Evolutionary conservation across 2,888 invertebrate species (phyloP).

Genomic region (Euzetes globulus): DNA sequence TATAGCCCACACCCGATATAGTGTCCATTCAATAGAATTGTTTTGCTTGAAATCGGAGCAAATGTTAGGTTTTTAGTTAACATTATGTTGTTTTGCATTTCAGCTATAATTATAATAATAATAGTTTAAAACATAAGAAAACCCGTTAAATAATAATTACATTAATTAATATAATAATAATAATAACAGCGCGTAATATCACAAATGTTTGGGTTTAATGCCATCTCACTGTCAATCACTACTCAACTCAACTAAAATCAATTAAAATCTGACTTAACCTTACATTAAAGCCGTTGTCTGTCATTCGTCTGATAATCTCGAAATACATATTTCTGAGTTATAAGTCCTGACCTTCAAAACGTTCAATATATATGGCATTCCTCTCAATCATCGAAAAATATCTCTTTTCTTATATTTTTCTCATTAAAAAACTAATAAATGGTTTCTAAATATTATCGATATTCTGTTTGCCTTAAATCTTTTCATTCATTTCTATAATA

Average conservation of each 20-base stretch:
- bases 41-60: neutral
- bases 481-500: neutral
- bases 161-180: neutral
- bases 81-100: slow-evolving; percentile 18
- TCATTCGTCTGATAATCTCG: no score
- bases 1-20: slow-evolving; percentile 10
- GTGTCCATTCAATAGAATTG: slow-evolving; percentile 3
- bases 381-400: slow-evolving; percentile 10
- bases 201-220: slow-evolving; percentile 28
- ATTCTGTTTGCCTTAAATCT: neutral
- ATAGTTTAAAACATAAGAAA: neutral
- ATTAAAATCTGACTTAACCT: neutral
- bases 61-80: slow-evolving; percentile 5
- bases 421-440: slow-evolving; percentile 18
- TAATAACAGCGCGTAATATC: slow-evolving; percentile 27
- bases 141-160: slow-evolving; percentile 7
- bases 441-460: neutral
- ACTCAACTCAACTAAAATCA: slow-evolving; percentile 1
- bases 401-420: neutral
- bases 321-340: neutral
- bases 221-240: slow-evolving; percentile 28
- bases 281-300: neutral
- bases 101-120: slow-evolving; percentile 8
- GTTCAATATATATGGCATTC: slow-evolving; percentile 26
- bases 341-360: neutral